Evolutionary conservation across 2,113 vertebrate genomes (phyloP), one percentile per base, ranked within the genome.

Genomic region (Anoplopoma fimbria): DNA sequence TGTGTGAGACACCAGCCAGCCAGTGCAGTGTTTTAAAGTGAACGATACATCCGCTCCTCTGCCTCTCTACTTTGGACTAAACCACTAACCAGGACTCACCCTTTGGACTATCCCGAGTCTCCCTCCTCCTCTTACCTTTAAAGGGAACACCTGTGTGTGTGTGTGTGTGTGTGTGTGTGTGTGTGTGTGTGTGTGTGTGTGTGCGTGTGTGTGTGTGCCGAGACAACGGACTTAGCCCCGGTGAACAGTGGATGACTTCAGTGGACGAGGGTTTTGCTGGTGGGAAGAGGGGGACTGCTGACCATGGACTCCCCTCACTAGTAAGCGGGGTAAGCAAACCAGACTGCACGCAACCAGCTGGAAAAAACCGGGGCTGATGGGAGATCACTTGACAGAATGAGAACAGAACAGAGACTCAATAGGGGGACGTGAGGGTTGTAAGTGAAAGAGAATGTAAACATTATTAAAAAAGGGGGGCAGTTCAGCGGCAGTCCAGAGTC

Each of bases 241-340:
- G 72, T 69, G 69, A 69, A 57, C 47, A 70, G 81, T 88, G 89
- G 77, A 91, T 89, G 90, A 93, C 87, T 90, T 87, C 93, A 70
- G 86, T 65, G 83, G 60, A 89, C 77, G 87, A 87, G 83, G 87
- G 70, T 64, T 87, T 85, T 82, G 74, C 87, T 49, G 82, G 75
- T 65, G 85, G 79, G 79, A 61, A 67, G 55, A 87, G 84, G 87
- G 87, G 87, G 79, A 27, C 82, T 69, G 85, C 85, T 79, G 80
- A 81, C 73, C 79, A 90, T 93, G 92, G 92, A 90, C 87, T 91
- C 86, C 88, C 90, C 89, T 85, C 88, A 77, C 73, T 91, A 89
- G 87, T 83, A 31, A 84, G 85, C 84, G 65, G 91, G 93, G 93
- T 94, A 93, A 93, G 92, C 62, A 17, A 19, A 73, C 40, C 77